Base-by-base conservation (phyloP, 2,888 invertebrate species). In the Calephelis perditalis region DNA sequence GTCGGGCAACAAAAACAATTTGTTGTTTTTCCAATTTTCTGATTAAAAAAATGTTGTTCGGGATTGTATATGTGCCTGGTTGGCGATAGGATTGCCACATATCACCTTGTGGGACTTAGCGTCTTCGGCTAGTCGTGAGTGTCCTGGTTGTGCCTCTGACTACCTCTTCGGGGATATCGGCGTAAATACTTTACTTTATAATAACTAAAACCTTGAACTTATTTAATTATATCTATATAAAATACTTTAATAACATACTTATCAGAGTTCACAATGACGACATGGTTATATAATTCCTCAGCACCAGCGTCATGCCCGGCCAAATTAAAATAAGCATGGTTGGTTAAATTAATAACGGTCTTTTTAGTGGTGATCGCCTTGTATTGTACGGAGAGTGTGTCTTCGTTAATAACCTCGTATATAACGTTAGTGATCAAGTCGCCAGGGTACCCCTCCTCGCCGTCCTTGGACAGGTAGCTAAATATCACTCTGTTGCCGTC, bases 281-380 rank as follows among this genome's bases (percentile, higher is more conserved):
- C 74, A 74, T 96, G 96, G 52, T 95, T 93, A 71, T 93, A 94
- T 7, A 96, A 68, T 69, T 93, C 94, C 5, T 84, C 79, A 0
- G 93, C 90, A 0, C 95, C 96, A 3, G 92, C 78, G 5, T 86
- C 91, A 85, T 98, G 96, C 0, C 98, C 98, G 44, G 95, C 96
- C 64, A 99, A 86, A 82, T 99, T 99, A 82, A 98, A 98, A 80
- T 98, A 99, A 10, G 96, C 94, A 80, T 99, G 98, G 81, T 97
- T 98, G 9, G 97, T 97, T 67, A 99, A 82, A 80, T 97, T 98
- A 55, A 99, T 92, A 7, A 96, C 94, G 0, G 98, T 98, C 49
- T 95, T 92, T 80, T 95, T 95, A 0, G 93, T 94, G 3, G 95
- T 92, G 0, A 92, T 93, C 0, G 96, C 95, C 63, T 91, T 91